Evolutionary conservation across 1,140 invertebrate species (phyloP).

Genomic region (Bombus superbus): DNA sequence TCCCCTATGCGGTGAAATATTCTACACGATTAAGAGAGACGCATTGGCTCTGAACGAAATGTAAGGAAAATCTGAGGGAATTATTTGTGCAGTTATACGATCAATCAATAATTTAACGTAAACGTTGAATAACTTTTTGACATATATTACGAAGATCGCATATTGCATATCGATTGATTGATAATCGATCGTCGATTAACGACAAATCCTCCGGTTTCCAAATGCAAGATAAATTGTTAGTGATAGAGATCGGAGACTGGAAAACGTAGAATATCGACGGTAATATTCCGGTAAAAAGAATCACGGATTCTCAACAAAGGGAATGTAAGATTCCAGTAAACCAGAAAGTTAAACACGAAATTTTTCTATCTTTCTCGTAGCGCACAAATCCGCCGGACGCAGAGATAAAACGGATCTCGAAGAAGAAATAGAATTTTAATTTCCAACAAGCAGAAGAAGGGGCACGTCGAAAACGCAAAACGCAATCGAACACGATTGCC

Average conservation of each 20-base stretch:
- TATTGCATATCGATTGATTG: background rate
- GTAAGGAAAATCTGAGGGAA: too few species aligned
- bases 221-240: background rate
- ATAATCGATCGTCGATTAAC: fast-evolving
- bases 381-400: background rate
- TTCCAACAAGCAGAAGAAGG: background rate
- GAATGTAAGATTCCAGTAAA: background rate
- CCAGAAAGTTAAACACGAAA: background rate
- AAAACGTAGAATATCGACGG: background rate
- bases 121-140: too few species aligned
- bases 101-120: too few species aligned
- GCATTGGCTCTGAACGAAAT: too few species aligned
- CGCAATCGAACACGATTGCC: conserved; percentile 24
- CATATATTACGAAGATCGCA: background rate
- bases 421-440: conserved; percentile 27
- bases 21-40: background rate
- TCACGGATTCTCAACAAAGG: too few species aligned
- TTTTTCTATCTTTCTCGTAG: background rate
- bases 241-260: background rate
- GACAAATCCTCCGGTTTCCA: background rate
- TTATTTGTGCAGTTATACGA: too few species aligned
- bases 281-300: too few species aligned
- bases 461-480: background rate
- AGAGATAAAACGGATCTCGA: background rate
- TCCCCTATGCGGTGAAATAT: background rate